Percentiles rank a stretch among this genome's conserved stretches.
Evolutionary conservation across 2,888 invertebrate genomes (phyloP).

Genomic region (Plusia festucae): DNA sequence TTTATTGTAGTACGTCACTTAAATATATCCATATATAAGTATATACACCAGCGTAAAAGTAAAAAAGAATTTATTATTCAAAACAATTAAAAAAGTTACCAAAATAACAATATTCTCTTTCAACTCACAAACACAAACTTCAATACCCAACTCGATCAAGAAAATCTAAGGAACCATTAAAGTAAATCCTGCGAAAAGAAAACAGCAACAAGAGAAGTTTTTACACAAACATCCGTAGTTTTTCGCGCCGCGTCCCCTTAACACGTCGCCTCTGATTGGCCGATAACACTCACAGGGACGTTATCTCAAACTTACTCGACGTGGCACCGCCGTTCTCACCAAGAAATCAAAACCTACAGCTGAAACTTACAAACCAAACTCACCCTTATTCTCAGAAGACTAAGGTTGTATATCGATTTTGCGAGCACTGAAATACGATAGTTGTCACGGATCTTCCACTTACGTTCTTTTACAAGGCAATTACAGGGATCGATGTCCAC

Average conservation of each 20-base stretch:
- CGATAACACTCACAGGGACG: constrained; percentile 61
- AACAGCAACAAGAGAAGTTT: constrained; percentile 49
- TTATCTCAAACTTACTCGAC: constrained; percentile 63
- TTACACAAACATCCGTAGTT: constrained; percentile 56
- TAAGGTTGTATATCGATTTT: constrained; percentile 22
- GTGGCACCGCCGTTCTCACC: constrained; percentile 52
- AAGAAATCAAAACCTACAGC: constrained; percentile 31
- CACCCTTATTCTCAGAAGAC: neutral
- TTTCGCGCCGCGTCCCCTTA: constrained; percentile 53
- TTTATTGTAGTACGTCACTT: no score
- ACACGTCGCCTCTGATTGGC: constrained; percentile 63
- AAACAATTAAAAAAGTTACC: neutral
- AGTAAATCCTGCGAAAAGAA: constrained; percentile 28
- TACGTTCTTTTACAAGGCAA: constrained; percentile 65
- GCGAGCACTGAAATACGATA: constrained; percentile 19
- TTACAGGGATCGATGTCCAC: constrained; percentile 59
- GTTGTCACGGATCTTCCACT: constrained; percentile 52
- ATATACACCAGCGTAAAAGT: neutral
- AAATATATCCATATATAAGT: no score
- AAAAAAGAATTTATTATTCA: neutral
- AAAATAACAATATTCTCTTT: neutral
- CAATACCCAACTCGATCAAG: constrained; percentile 2
- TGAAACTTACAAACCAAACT: constrained; percentile 23
- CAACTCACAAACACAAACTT: neutral
- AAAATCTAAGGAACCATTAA: constrained; percentile 32